Conservation (phyloP, 2,888 invertebrate species). For the Euproctis similis region DNA sequence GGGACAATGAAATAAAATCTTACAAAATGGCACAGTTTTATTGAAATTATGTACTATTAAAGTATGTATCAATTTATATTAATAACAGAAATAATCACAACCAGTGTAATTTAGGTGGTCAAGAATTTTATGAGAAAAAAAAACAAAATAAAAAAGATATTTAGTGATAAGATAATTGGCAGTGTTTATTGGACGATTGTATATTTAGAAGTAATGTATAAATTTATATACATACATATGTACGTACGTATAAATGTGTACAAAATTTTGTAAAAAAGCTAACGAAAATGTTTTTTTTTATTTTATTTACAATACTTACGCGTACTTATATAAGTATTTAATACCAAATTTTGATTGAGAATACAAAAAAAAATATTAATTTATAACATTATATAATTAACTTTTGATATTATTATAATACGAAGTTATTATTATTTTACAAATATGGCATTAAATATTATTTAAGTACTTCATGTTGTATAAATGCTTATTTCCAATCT, state of each 20-base stretch:
- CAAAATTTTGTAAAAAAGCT: slow-evolving; percentile 47
- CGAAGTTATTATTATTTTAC: slow-evolving; percentile 12
- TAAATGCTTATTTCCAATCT: slow-evolving; percentile 5
- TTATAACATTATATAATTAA: neutral
- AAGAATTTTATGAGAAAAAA: slow-evolving; percentile 23
- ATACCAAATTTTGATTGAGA: slow-evolving; percentile 21
- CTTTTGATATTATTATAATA: slow-evolving; percentile 7
- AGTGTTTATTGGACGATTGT: slow-evolving; percentile 28
- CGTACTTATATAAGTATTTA: slow-evolving; percentile 16
- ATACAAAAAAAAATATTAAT: neutral
- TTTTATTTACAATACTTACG: slow-evolving; percentile 24
- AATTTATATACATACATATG: too few species aligned
- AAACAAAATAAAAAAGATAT: slow-evolving; percentile 19
- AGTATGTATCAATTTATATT: slow-evolving; percentile 29
- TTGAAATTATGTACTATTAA: slow-evolving; percentile 41
- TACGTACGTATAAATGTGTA: slow-evolving; percentile 22
- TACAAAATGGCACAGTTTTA: slow-evolving; percentile 64
- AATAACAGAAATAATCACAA: slow-evolving; percentile 58
- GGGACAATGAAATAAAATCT: slow-evolving; percentile 12
- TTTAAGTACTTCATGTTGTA: slow-evolving; percentile 27
- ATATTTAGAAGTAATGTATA: slow-evolving; percentile 8
- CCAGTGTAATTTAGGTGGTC: slow-evolving; percentile 45
- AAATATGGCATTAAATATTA: slow-evolving; percentile 14
- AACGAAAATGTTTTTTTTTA: too few species aligned
- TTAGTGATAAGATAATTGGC: slow-evolving; percentile 31